Evolutionary conservation across 2,797 vertebrate genomes (phyloP).

Genomic region (Podarcis siculus): DNA sequence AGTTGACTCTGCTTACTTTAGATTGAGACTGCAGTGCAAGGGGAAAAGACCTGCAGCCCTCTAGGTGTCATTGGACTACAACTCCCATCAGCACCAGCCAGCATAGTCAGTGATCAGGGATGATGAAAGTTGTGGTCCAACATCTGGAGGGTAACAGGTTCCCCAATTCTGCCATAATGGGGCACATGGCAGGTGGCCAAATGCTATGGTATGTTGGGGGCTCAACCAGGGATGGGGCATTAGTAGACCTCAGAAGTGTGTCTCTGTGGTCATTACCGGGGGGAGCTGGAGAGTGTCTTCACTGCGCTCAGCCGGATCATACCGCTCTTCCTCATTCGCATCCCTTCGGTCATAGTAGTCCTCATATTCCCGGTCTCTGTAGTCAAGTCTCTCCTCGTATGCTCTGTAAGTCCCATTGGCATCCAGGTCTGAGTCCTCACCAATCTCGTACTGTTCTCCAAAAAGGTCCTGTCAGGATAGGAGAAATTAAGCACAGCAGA

Average conservation of each 20-base stretch:
- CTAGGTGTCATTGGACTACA: no score
- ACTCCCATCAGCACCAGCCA: no score
- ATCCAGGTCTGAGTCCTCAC: constrained; percentile 3
- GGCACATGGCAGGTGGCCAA: neutral
- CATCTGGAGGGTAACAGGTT: no score
- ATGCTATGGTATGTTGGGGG: neutral
- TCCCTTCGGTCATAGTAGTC: constrained; percentile 29
- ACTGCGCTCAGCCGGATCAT: constrained; percentile 18
- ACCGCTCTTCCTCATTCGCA: neutral
- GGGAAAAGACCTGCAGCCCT: no score
- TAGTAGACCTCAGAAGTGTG: no score
- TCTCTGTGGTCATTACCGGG: neutral
- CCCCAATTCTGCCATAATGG: no score
- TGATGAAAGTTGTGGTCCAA: no score
- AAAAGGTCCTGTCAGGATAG: constrained; percentile 19
- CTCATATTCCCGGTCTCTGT: constrained; percentile 12
- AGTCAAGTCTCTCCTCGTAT: constrained; percentile 21
- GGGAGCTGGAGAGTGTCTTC: constrained; percentile 18
- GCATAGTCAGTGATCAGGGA: no score
- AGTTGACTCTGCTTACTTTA: no score
- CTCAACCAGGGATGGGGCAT: neutral
- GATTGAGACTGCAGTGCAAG: no score
- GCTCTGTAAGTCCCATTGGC: neutral
- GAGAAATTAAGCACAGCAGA: neutral
- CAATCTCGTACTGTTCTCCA: constrained; percentile 33